Base-by-base conservation (phyloP, 2,888 invertebrate species). In the Gisinianus flammeolus region DNA sequence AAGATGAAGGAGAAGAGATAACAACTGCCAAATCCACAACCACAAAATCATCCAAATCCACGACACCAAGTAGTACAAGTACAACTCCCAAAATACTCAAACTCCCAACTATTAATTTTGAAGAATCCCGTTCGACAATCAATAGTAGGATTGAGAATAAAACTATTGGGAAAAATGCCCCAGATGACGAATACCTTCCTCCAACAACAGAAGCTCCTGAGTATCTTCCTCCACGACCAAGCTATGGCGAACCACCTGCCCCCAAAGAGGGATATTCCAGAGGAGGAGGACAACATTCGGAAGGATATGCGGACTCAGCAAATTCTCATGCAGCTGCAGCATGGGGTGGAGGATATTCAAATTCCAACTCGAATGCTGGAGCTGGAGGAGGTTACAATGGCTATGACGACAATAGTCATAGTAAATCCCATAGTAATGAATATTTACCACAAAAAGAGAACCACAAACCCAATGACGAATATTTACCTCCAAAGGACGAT, bases 401-500 rank as follows among this genome's bases (percentile, higher is more conserved):
- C 10, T 44, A 35, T 33, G 26, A 44, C 6, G 6, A 35, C 6
- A n/a, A 33, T 33, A 31, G 24, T 33, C 44, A n/a, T 35, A 31
- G 67, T 30, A 76, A 62, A 22, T 79, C 5, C 4, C 64, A n/a
- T 12, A 70, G 73, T 35, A 31, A 71, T 30, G 78, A 62, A 22
- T 80, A 80, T 56, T 58, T 74, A 4, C 72, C 72, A 24, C 80
- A 74, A 24, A 69, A 28, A 28, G 22, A 68, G 52, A 33, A 44
- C 33, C 33, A 58, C 24, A 62, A 72, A 35, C 68, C 72, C 33
- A 62, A 77, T 54, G 71, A 77, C 28, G 77, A 71, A 71, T 77
- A 77, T 54, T 66, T 75, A 33, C 74, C 74, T 8, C 58, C 73
- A 54, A 8, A 26, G 30, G 30, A 24, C 33, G 10, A 54, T 35